Conservation (phyloP, 2,797 vertebrate genomes). For the Pangasius djambal region DNA sequence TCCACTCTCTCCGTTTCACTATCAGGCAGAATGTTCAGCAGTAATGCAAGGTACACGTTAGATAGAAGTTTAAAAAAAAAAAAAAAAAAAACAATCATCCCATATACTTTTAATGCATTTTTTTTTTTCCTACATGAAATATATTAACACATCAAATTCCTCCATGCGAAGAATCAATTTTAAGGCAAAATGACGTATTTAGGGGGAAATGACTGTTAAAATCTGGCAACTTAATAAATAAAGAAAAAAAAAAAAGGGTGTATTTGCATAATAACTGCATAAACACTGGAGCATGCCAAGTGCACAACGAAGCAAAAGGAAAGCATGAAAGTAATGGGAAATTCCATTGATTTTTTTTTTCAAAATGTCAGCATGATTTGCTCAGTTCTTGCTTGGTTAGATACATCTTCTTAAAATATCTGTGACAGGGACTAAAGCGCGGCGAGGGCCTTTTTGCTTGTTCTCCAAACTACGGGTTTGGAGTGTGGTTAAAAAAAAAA, state of each 20-base stretch:
- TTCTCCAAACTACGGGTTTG: background rate
- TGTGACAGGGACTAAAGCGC: background rate
- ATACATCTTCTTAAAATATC: background rate
- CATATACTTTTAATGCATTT: constrained; percentile 35
- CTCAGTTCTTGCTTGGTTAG: background rate
- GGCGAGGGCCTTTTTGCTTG: background rate
- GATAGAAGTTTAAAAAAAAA: background rate
- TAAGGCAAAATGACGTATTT: constrained; percentile 47
- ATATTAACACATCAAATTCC: constrained; percentile 46
- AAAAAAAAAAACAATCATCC: background rate
- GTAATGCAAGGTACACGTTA: background rate
- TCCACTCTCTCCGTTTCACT: background rate
- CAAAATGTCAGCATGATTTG: background rate
- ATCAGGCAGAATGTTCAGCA: background rate
- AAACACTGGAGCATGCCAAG: constrained; percentile 50
- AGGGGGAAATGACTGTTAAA: background rate
- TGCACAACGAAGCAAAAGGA: constrained; percentile 39
- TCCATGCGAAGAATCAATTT: constrained; percentile 44
- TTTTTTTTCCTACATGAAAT: constrained; percentile 32
- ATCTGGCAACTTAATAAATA: constrained; percentile 40
- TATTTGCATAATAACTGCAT: constrained; percentile 47
- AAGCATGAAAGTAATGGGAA: background rate
- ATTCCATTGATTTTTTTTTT: background rate
- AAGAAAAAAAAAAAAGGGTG: background rate
- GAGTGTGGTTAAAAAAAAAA: too few relatives aligned